phyloP scores from a whole-genome alignment of 2,888 invertebrate genomes.

The Mesorhabditis sp. region DNA sequence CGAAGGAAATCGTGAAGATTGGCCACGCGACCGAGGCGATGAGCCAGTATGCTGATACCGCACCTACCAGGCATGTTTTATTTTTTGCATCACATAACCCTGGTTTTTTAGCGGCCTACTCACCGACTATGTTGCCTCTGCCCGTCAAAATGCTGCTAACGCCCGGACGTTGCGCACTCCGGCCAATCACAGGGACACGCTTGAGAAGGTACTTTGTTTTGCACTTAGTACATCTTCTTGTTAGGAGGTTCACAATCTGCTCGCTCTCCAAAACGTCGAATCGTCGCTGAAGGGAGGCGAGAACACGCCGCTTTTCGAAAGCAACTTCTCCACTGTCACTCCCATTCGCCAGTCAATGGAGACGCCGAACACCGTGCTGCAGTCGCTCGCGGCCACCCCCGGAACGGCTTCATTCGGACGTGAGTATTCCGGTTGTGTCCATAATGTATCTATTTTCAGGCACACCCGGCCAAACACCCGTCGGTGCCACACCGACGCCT shows the following conservation, averaged over 20 bases:
- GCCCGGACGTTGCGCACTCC: slow-evolving; percentile 76
- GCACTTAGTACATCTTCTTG: slow-evolving; percentile 58
- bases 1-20: slow-evolving; percentile 67
- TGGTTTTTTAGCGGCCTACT: slow-evolving; percentile 68
- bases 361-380: slow-evolving; percentile 85
- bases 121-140: slow-evolving; percentile 78
- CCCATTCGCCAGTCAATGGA: slow-evolving; percentile 40
- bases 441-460: slow-evolving; percentile 4
- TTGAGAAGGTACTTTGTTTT: slow-evolving; percentile 35
- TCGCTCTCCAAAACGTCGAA: slow-evolving; percentile 94
- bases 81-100: slow-evolving; percentile 9
- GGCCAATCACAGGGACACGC: slow-evolving; percentile 43
- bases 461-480: slow-evolving; percentile 43
- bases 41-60: slow-evolving; percentile 73
- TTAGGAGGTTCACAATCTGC: slow-evolving; percentile 95
- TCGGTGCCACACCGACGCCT: slow-evolving; percentile 68
- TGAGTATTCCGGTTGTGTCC: slow-evolving; percentile 12
- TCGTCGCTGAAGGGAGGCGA: slow-evolving; percentile 91
- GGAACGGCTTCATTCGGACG: slow-evolving; percentile 26
- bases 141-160: slow-evolving; percentile 69
- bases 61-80: slow-evolving; percentile 59
- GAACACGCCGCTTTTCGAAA: slow-evolving; percentile 85
- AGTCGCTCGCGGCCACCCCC: slow-evolving; percentile 61
- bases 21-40: slow-evolving; percentile 69
- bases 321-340: slow-evolving; percentile 71